Percentiles rank a stretch among this genome's conserved stretches.
phyloP scores from a whole-genome alignment of 1,140 invertebrate genomes.

The Brachionus plicatilis region DNA sequence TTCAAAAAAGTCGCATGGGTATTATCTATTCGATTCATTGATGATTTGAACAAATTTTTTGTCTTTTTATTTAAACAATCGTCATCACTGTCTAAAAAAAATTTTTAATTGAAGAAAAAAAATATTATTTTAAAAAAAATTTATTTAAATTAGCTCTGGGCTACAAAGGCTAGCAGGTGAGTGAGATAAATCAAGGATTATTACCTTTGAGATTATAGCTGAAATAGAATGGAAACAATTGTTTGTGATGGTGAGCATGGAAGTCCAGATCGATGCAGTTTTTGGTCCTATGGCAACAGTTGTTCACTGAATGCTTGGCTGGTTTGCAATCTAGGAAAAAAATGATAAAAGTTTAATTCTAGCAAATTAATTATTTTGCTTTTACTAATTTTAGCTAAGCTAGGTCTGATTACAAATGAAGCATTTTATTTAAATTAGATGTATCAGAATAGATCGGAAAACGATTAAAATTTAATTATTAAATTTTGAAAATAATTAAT shows the following conservation, averaged over 20 bases:
- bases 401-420: neutral
- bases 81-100: constrained; percentile 29
- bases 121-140: neutral
- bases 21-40: constrained; percentile 37
- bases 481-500: neutral
- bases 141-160: neutral
- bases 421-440: neutral
- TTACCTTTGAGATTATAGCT: constrained; percentile 39
- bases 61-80: constrained; percentile 31
- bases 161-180: neutral
- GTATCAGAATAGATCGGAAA: neutral
- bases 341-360: neutral
- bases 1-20: constrained; percentile 35
- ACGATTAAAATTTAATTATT: neutral
- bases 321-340: neutral
- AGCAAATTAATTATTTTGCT: neutral
- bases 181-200: neutral
- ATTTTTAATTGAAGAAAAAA: neutral
- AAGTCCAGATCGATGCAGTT: neutral
- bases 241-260: constrained; percentile 11
- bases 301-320: neutral
- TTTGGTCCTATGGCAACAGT: neutral
- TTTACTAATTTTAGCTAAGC: neutral
- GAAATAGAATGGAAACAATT: constrained; percentile 41
- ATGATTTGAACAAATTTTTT: constrained; percentile 37